Evolutionary conservation across 1,140 invertebrate genomes (phyloP), one percentile per base, ranked within the genome.

Genomic region (Formica selysi): DNA sequence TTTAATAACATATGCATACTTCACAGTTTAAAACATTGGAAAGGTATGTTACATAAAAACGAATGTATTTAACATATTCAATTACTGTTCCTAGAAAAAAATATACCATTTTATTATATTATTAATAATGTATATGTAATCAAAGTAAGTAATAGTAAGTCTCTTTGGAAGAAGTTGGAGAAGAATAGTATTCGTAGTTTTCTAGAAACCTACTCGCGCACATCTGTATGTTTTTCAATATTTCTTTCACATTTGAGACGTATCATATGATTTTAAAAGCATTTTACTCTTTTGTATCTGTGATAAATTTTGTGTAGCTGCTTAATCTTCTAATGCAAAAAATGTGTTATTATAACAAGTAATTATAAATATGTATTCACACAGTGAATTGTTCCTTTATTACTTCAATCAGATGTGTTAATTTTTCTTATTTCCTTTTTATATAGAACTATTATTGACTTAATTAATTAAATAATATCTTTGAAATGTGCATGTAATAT

Each of bases 121-220:
- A 59, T 59, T 76, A 76, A 61, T 44, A 7, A 76, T 74, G 13
- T 74, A 51, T 51, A 61, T 61, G 57, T 76, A 61, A 76, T 76
- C 57, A 22, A 76, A 51, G 16, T 61, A 32, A 16, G 26, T 61
- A 78, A 78, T n/a, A 29, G 16, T 64, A 48, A 78, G 22, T 13
- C 29, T 29, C 32, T 19, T n/a, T 51, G 48, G 7, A 59, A 26
- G 16, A 16, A 61, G 19, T 26, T 64, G n/a, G 11, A 32, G 41
- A 16, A 62, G 11, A 38, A 44, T 59, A 48, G 38, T 78, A 76
- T 32, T 64, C 19, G 11, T 64, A 61, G 36, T 44, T 44, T 64
- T 64, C 11, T 59, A 78, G 57, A 26, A 61, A 64, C 3, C 57
- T 44, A 76, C 19, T 78, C n/a, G 11, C 59, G 62, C 13, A 11